Conservation (phyloP, 1,140 invertebrate species). For the Camponotus pennsylvanicus region DNA sequence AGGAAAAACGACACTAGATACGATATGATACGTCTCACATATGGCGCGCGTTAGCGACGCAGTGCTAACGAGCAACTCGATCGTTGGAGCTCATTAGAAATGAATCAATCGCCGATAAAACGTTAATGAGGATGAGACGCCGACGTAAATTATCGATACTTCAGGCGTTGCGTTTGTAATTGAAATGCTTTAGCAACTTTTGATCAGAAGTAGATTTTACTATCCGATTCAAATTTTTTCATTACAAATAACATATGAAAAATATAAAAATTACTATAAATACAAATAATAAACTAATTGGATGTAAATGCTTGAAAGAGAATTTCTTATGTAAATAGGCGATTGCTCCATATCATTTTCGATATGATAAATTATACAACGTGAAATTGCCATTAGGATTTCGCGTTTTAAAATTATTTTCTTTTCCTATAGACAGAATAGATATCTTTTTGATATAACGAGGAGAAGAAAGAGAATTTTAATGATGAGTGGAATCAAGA, state of each 20-base stretch:
- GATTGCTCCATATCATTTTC: neutral
- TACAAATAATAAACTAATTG: neutral
- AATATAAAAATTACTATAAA: constrained; percentile 5
- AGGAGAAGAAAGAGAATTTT: constrained; percentile 8
- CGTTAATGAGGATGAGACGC: constrained; percentile 69
- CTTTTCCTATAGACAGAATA: neutral
- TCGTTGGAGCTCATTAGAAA: constrained; percentile 69
- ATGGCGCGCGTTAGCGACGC: constrained; percentile 53
- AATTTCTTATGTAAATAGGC: neutral
- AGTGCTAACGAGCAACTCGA: constrained; percentile 71
- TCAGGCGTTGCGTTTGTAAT: constrained; percentile 56
- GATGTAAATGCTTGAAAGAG: neutral
- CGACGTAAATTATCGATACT: constrained; percentile 51
- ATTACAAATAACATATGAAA: neutral
- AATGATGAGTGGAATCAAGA: constrained; percentile 23
- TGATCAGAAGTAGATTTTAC: neutral
- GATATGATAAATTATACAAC: neutral
- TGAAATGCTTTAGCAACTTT: constrained; percentile 46
- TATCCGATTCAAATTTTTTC: neutral
- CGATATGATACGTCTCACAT: constrained; percentile 35
- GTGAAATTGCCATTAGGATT: neutral
- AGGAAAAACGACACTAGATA: constrained; percentile 67
- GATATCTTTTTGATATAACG: neutral
- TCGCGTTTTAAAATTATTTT: neutral
- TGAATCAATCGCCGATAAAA: constrained; percentile 73